These are phyloP conservation scores for Caenorhabditis sp. DNA, from an alignment of 2,888 invertebrate genomes.

Conservation along the genomic window DNA sequence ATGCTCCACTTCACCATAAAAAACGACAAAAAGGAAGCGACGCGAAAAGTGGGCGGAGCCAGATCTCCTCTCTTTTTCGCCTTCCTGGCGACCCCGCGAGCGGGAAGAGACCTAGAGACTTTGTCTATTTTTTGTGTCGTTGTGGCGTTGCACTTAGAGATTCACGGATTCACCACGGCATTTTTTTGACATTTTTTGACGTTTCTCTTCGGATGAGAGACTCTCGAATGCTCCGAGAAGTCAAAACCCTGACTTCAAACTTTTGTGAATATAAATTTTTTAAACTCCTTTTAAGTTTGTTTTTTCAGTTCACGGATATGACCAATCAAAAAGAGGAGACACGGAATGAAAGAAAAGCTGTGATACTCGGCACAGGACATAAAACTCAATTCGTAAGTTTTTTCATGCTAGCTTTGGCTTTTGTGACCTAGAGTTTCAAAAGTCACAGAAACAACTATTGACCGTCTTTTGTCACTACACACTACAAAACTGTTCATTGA, in stretches of 20 bases:
- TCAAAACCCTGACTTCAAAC: no score
- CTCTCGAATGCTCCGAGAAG: neutral
- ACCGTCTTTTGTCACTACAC: slow-evolving; percentile 7
- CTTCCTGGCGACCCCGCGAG: slow-evolving; percentile 56
- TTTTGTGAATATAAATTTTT: no score
- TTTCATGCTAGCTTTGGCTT: neutral
- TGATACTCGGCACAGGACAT: slow-evolving; percentile 54
- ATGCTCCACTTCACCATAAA: slow-evolving; percentile 1
- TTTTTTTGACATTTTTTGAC: slow-evolving; percentile 14
- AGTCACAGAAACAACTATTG: slow-evolving; percentile 2
- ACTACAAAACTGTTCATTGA: slow-evolving; percentile 52
- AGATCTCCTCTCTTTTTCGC: slow-evolving; percentile 29
- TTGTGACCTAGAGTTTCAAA: neutral
- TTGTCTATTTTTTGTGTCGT: slow-evolving; percentile 41
- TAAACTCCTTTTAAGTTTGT: neutral
- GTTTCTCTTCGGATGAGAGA: slow-evolving; percentile 8
- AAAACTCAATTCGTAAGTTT: slow-evolving; percentile 58
- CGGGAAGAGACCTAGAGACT: slow-evolving; percentile 15
- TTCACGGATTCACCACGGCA: slow-evolving; percentile 7
- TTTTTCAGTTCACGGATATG: slow-evolving; percentile 46
- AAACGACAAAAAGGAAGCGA: slow-evolving; percentile 27
- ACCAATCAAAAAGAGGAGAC: slow-evolving; percentile 62
- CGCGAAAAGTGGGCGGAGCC: slow-evolving; percentile 54
- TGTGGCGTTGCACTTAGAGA: slow-evolving; percentile 40
- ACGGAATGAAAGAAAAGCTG: slow-evolving; percentile 50